Conservation (phyloP, 2,888 invertebrate species). For the Morpho deidamia region DNA sequence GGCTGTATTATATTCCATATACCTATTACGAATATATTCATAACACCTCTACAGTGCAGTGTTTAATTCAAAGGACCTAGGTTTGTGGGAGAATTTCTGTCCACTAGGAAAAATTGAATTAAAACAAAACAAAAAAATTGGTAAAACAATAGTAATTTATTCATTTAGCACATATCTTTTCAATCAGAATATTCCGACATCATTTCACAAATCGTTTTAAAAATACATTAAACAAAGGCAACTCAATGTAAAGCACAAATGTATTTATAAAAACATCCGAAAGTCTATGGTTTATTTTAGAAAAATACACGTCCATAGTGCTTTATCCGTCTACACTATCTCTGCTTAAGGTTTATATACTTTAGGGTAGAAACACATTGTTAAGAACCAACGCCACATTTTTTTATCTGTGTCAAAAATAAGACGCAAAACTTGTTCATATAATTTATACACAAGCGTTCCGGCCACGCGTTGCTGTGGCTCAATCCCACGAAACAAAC, state of each 20-base stretch:
- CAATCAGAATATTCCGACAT: slow-evolving; percentile 26
- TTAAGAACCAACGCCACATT: background rate
- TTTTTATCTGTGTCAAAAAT: background rate
- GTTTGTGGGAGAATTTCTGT: too few species aligned
- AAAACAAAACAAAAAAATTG: slow-evolving; percentile 32
- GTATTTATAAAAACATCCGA: slow-evolving; percentile 30
- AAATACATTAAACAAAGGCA: slow-evolving; percentile 44
- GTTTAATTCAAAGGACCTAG: too few species aligned
- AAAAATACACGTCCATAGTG: slow-evolving; percentile 77
- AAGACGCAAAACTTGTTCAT: too few species aligned
- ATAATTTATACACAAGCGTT: too few species aligned
- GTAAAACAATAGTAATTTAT: slow-evolving; percentile 60
- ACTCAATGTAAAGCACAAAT: slow-evolving; percentile 54
- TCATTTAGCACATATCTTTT: slow-evolving; percentile 42
- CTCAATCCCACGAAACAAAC: too few species aligned
- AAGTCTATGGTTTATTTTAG: slow-evolving; percentile 60
- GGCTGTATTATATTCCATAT: too few species aligned
- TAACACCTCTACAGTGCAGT: too few species aligned
- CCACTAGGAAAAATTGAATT: background rate
- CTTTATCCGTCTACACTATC: slow-evolving; percentile 55
- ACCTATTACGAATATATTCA: too few species aligned
- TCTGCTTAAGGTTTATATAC: slow-evolving; percentile 22
- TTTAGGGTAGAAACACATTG: slow-evolving; percentile 15
- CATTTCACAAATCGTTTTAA: slow-evolving; percentile 25
- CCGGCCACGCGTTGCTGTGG: too few species aligned